Conservation (phyloP, 2,113 vertebrate genomes). For the Urocolius indicus region DNA sequence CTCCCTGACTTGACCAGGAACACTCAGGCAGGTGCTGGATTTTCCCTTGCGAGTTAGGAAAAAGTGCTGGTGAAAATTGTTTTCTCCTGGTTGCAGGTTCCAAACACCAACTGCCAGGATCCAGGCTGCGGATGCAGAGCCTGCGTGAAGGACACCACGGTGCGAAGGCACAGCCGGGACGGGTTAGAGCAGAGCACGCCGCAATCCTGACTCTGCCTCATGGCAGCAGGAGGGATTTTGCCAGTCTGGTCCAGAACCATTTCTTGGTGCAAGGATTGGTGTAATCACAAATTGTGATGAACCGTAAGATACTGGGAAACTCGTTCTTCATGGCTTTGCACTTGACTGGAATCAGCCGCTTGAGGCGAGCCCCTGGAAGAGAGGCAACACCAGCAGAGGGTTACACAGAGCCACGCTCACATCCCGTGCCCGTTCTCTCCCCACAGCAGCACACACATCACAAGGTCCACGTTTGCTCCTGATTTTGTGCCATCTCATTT, state of each 20-base stretch:
- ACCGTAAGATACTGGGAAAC: slow-evolving; percentile 93
- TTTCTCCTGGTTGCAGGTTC: background rate
- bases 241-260: slow-evolving; percentile 96
- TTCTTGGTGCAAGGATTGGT: slow-evolving; percentile 89
- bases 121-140: background rate
- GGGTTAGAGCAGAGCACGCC: background rate
- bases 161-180: background rate
- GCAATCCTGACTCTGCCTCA: slow-evolving; percentile 35
- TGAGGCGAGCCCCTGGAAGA: slow-evolving; percentile 86
- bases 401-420: background rate
- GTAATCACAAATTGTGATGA: slow-evolving; percentile 95
- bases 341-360: slow-evolving; percentile 92
- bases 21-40: background rate
- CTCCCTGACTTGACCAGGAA: background rate
- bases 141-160: background rate
- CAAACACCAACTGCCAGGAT: background rate
- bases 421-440: fast-evolving
- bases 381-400: background rate
- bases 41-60: background rate
- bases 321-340: slow-evolving; percentile 91
- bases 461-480: background rate
- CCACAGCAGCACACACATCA: background rate
- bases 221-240: slow-evolving; percentile 86
- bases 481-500: background rate
- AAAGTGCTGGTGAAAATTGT: background rate